Evolutionary conservation across 2,113 vertebrate species (phyloP).

Genomic region (Macrotus californicus): DNA sequence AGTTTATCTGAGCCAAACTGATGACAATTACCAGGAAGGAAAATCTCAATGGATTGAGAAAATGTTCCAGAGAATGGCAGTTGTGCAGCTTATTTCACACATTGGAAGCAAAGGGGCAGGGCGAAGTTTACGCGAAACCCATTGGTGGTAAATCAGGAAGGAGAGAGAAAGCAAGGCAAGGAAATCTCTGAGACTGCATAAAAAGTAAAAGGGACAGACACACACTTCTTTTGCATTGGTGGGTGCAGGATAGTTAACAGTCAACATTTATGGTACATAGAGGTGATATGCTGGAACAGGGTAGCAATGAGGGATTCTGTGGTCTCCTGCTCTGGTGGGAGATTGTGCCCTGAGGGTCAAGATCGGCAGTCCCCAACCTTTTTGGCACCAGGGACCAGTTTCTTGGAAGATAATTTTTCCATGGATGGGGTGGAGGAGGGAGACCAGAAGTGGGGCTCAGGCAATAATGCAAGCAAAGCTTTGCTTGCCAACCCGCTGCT

Average conservation of each 20-base stretch:
- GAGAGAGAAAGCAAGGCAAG: not conserved
- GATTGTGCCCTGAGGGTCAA: not conserved
- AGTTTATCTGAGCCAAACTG: not conserved
- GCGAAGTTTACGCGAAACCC: not conserved
- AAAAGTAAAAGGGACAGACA: not conserved
- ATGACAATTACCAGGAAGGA: not conserved
- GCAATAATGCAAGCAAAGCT: no score
- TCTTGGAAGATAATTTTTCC: no score
- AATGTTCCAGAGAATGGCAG: not conserved
- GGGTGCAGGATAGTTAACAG: not conserved
- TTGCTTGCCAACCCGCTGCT: no score
- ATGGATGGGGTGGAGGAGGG: no score
- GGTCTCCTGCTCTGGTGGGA: not conserved
- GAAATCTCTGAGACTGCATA: not conserved
- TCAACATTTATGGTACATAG: not conserved
- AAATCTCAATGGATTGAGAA: not conserved
- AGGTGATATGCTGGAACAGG: not conserved
- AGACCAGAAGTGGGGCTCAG: no score
- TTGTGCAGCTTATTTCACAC: not conserved
- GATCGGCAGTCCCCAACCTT: not conserved
- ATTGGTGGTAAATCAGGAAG: not conserved
- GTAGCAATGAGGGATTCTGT: not conserved
- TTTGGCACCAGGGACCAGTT: no score
- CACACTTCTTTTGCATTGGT: not conserved
- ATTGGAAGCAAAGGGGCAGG: not conserved